phyloP scores from a whole-genome alignment of 1,140 invertebrate species.

The Papilio polyxenes region DNA sequence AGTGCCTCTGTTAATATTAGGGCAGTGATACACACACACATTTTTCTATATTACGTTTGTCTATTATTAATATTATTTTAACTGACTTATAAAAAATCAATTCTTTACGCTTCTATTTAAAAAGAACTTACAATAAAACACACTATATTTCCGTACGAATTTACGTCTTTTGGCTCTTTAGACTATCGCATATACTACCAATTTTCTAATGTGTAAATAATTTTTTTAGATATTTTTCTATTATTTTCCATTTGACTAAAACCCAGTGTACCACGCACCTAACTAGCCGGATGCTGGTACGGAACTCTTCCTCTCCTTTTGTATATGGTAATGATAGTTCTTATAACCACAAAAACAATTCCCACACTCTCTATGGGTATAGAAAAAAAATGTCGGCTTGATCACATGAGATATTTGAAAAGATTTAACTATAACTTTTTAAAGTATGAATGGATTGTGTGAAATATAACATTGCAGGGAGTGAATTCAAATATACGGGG shows the following conservation, averaged over 20 bases:
- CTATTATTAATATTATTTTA: no score
- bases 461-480: no score
- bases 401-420: background rate
- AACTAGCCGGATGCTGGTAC: conserved; percentile 57
- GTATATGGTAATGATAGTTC: conserved; percentile 66
- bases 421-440: background rate
- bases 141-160: no score
- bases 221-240: no score
- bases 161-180: no score
- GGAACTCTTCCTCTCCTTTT: conserved; percentile 70
- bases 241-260: background rate
- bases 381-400: background rate
- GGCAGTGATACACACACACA: conserved; percentile 44
- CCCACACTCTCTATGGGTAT: conserved; percentile 58
- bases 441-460: background rate
- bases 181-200: no score
- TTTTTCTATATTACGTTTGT: background rate
- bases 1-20: conserved; percentile 50
- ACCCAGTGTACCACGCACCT: conserved; percentile 50
- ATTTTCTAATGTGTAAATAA: no score
- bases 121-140: no score
- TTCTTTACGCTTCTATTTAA: no score
- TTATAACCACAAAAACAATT: conserved; percentile 60
- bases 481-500: no score
- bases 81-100: no score